Evolutionary conservation across 2,797 vertebrate species (phyloP).

Genomic region (Malacoctenus gilli): DNA sequence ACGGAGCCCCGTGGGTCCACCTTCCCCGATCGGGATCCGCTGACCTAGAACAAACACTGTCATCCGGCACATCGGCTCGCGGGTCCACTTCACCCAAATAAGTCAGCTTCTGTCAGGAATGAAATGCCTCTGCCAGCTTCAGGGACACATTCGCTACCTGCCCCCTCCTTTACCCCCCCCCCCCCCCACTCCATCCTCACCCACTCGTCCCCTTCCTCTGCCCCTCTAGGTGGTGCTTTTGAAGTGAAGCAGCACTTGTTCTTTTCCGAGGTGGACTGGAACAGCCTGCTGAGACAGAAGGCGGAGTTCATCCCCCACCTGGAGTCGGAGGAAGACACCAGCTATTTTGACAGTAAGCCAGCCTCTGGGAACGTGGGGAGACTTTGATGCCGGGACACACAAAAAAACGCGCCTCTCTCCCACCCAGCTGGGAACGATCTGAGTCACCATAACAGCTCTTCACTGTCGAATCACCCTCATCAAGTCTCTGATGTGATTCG

Average conservation of each 20-base stretch:
- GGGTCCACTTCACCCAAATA: constrained; percentile 26
- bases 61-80: neutral
- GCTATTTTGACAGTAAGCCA: constrained; percentile 92
- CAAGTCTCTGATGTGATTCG: neutral
- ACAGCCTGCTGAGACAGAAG: constrained; percentile 90
- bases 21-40: neutral
- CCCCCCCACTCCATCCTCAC: neutral
- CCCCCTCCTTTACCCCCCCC: constrained; percentile 14
- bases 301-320: constrained; percentile 93
- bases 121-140: constrained; percentile 12
- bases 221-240: constrained; percentile 82
- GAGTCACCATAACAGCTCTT: constrained; percentile 20
- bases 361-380: neutral
- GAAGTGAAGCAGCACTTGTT: constrained; percentile 91
- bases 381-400: too few species aligned
- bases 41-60: constrained; percentile 18
- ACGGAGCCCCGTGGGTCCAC: neutral
- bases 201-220: neutral
- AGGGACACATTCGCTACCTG: constrained; percentile 9
- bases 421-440: too few species aligned
- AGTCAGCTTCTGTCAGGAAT: constrained; percentile 15
- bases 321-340: constrained; percentile 93
- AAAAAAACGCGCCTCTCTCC: too few species aligned
- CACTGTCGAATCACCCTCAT: constrained; percentile 6
- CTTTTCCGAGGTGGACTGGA: constrained; percentile 92